Conservation (phyloP, 2,797 vertebrate genomes). For the Acipenser transmontanus region DNA sequence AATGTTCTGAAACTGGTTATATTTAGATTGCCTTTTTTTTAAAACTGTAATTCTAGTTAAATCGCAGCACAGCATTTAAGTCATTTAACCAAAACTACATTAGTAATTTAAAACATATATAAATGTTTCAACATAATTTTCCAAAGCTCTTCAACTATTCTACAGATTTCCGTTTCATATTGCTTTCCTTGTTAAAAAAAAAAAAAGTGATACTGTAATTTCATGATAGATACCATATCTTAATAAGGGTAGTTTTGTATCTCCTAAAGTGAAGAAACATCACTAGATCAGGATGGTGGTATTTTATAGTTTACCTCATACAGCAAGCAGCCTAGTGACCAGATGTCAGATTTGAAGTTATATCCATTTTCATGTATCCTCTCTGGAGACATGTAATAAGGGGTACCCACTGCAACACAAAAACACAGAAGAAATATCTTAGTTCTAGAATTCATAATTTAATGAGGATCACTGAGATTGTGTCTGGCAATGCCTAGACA, state of each 20-base stretch:
- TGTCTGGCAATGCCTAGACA: too few relatives aligned
- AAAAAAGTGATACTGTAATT: not conserved
- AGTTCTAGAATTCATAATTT: too few relatives aligned
- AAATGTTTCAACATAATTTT: slow-evolving; percentile 51
- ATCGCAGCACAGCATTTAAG: too few relatives aligned
- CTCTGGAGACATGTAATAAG: slow-evolving; percentile 81
- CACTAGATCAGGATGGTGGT: slow-evolving; percentile 8
- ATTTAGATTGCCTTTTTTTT: too few relatives aligned
- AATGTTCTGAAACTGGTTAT: too few relatives aligned
- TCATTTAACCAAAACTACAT: slow-evolving; percentile 21
- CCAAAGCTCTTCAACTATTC: slow-evolving; percentile 36
- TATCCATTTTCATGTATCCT: slow-evolving; percentile 77
- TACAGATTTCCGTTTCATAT: slow-evolving; percentile 40
- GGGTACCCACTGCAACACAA: slow-evolving; percentile 86
- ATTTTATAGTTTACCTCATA: slow-evolving; percentile 82
- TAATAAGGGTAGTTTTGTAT: not conserved
- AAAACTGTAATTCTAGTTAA: not conserved
- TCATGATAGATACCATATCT: slow-evolving; percentile 9
- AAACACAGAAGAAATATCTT: not conserved
- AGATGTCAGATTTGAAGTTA: slow-evolving; percentile 83
- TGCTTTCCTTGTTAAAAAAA: slow-evolving; percentile 9
- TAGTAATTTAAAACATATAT: slow-evolving; percentile 62
- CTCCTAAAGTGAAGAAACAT: not conserved
- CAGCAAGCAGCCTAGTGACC: slow-evolving; percentile 92
- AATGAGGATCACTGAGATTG: too few relatives aligned